phyloP scores from a whole-genome alignment of 2,797 vertebrate species.

The Heliangelus exortis region DNA sequence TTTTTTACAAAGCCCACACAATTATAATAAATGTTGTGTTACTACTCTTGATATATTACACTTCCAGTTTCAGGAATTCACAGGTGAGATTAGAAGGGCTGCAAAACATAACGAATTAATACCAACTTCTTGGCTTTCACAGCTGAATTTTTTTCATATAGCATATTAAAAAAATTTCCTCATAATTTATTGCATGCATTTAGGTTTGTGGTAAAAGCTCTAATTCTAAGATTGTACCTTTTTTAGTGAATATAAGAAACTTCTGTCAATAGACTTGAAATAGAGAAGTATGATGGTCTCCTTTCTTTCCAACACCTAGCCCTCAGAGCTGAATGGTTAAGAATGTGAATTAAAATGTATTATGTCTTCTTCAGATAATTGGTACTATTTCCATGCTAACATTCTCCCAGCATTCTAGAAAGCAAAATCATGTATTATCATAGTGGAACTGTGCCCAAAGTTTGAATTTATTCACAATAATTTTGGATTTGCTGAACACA shows the following conservation, averaged over 20 bases:
- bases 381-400: not conserved
- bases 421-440: not conserved
- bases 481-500: not conserved
- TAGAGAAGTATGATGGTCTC: not conserved
- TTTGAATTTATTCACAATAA: not conserved
- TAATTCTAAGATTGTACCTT: not conserved
- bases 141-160: not conserved
- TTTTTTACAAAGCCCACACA: not conserved
- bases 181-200: not conserved
- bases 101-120: not conserved
- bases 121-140: not conserved
- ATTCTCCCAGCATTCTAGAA: not conserved
- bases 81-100: not conserved
- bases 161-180: not conserved
- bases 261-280: not conserved
- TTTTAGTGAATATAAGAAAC: not conserved
- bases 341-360: not conserved
- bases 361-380: accelerated
- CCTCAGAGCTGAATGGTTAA: not conserved
- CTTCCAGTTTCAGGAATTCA: not conserved
- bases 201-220: not conserved
- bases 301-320: not conserved
- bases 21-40: not conserved
- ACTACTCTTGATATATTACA: not conserved
- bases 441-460: not conserved